phyloP scores from a whole-genome alignment of 2,113 vertebrate genomes.

The Brachirus orientalis region DNA sequence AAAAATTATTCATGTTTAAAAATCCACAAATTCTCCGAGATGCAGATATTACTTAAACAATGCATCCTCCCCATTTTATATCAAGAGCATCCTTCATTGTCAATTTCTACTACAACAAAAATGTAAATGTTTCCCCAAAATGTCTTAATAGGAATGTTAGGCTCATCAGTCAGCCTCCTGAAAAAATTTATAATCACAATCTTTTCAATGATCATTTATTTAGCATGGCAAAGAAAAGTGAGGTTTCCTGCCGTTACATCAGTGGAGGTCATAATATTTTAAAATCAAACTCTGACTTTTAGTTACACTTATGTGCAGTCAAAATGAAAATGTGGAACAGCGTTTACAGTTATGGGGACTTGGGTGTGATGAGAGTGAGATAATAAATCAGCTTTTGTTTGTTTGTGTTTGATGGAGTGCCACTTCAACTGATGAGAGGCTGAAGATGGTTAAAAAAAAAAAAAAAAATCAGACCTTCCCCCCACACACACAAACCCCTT shows the following conservation, averaged over 20 bases:
- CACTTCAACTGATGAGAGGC: constrained; percentile 55
- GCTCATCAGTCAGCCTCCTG: too few relatives aligned
- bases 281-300: constrained; percentile 25
- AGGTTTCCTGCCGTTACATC: too few relatives aligned
- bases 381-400: constrained; percentile 55
- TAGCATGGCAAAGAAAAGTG: too few relatives aligned
- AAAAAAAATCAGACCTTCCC: too few relatives aligned
- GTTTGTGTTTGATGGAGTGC: constrained; percentile 49
- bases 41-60: background rate
- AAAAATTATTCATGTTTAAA: constrained; percentile 17
- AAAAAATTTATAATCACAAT: too few relatives aligned
- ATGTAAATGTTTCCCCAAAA: too few relatives aligned
- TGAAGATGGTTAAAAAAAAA: constrained; percentile 25
- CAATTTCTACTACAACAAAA: background rate
- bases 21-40: constrained; percentile 8
- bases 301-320: constrained; percentile 23
- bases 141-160: too few relatives aligned
- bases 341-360: constrained; percentile 19
- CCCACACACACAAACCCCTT: constrained; percentile 28
- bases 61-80: background rate
- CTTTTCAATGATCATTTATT: too few relatives aligned
- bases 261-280: background rate
- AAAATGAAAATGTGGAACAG: constrained; percentile 18
- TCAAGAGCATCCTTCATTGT: background rate
- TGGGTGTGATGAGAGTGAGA: constrained; percentile 19